Conservation (phyloP, 2,888 invertebrate species). For the Elmis aenea region DNA sequence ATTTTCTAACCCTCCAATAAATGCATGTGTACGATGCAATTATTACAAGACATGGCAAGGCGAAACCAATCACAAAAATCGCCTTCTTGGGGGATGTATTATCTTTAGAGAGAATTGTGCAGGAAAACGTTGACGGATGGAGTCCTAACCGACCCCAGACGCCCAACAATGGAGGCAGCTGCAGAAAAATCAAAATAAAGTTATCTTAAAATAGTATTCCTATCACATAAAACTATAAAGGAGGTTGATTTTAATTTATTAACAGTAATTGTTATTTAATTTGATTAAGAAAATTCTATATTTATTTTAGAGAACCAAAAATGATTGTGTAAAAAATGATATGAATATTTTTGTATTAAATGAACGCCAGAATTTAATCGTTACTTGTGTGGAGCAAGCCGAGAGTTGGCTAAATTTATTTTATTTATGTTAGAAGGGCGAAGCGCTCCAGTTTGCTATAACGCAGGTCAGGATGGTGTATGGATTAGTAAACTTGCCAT, state of each 20-base stretch:
- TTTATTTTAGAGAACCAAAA: too few species aligned
- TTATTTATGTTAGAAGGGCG: not conserved
- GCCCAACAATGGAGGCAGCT: conserved; percentile 74
- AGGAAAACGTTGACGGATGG: conserved; percentile 76
- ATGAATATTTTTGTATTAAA: too few species aligned
- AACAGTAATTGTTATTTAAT: too few species aligned
- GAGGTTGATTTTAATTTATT: too few species aligned
- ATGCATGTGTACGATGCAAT: conserved; percentile 82
- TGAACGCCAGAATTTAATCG: too few species aligned
- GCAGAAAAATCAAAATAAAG: conserved; percentile 40
- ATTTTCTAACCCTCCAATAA: conserved; percentile 71
- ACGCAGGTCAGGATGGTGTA: not conserved
- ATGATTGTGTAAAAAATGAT: too few species aligned
- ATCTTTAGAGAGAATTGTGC: conserved; percentile 77
- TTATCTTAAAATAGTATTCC: conserved; percentile 18
- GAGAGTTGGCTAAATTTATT: not conserved
- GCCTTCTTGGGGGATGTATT: conserved; percentile 79
- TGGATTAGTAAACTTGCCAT: conserved; percentile 51
- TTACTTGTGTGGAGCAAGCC: too few species aligned
- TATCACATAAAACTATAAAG: too few species aligned
- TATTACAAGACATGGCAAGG: conserved; percentile 79
- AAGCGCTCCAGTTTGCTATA: too few species aligned
- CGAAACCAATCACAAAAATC: conserved; percentile 76
- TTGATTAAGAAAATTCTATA: too few species aligned
- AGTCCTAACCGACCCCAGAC: conserved; percentile 82